phyloP scores from a whole-genome alignment of 1,140 invertebrate species.

The Lordiphosa stackelbergi region DNA sequence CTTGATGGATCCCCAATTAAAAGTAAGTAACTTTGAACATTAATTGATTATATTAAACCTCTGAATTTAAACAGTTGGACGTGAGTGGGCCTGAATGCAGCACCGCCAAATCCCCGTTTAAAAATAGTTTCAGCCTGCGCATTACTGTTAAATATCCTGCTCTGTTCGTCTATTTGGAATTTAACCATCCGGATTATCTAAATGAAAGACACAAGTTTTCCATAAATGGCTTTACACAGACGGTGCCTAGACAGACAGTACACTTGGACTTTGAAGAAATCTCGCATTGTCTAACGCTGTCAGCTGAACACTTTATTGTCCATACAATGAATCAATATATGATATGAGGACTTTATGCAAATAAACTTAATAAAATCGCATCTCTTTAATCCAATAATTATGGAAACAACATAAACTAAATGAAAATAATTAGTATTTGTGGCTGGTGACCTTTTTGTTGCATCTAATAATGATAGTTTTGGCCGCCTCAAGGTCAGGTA shows the following conservation, averaged over 20 bases:
- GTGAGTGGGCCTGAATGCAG: conserved; percentile 36
- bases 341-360: conserved; percentile 4
- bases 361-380: not conserved
- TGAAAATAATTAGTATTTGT: no score
- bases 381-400: no score
- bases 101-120: conserved; percentile 12
- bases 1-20: conserved; percentile 41
- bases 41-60: not conserved
- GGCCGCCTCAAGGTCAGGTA: no score
- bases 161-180: conserved; percentile 70
- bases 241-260: conserved; percentile 50
- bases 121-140: conserved; percentile 71
- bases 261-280: conserved; percentile 48
- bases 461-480: no score
- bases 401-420: no score
- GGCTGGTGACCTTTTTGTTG: no score
- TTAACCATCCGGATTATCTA: conserved; percentile 38
- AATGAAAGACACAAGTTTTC: conserved; percentile 64
- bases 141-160: conserved; percentile 58
- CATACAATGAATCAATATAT: conserved; percentile 63
- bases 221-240: conserved; percentile 75
- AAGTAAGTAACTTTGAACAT: conserved; percentile 9
- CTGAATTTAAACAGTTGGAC: conserved; percentile 25
- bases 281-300: conserved; percentile 36
- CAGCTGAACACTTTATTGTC: conserved; percentile 27